Evolutionary conservation across 2,797 vertebrate species (phyloP).

Genomic region (Helostoma temminkii): DNA sequence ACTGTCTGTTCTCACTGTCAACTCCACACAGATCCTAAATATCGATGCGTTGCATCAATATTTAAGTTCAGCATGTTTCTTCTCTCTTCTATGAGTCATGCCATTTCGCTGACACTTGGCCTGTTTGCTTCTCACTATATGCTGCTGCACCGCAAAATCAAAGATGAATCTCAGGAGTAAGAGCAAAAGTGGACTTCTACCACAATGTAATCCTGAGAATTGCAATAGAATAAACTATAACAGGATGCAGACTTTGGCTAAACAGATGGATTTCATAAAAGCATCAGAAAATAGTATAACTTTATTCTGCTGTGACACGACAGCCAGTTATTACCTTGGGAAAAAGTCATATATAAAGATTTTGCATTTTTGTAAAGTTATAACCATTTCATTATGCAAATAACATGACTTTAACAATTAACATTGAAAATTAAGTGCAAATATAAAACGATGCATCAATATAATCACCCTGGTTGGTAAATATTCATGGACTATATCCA

Average conservation of each 20-base stretch:
- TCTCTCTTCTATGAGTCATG: constrained; percentile 37
- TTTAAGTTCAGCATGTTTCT: constrained; percentile 13
- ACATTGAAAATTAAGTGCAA: constrained; percentile 73
- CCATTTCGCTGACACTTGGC: constrained; percentile 10
- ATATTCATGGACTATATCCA: constrained; percentile 37
- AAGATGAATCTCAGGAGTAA: constrained; percentile 16
- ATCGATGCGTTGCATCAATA: constrained; percentile 28
- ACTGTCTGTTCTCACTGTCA: background rate
- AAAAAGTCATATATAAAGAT: constrained; percentile 58
- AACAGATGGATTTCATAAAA: constrained; percentile 48
- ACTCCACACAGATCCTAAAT: constrained; percentile 30
- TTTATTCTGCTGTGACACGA: constrained; percentile 73
- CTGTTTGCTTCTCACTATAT: constrained; percentile 16
- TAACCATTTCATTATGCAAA: constrained; percentile 60
- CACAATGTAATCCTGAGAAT: constrained; percentile 38
- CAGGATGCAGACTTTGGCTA: constrained; percentile 11
- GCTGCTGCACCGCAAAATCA: constrained; percentile 15
- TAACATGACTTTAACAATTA: constrained; percentile 58
- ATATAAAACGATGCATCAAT: constrained; percentile 62
- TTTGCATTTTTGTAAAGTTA: constrained; percentile 57
- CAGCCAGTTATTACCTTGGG: constrained; percentile 54
- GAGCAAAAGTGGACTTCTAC: constrained; percentile 23
- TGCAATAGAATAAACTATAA: constrained; percentile 30
- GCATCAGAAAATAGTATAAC: constrained; percentile 72
- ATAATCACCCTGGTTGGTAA: constrained; percentile 37